A percentile compares a stretch with the other conserved stretches of the same genome.
phyloP scores from a whole-genome alignment of 2,113 vertebrate genomes.

The Dasyprocta punctata region DNA sequence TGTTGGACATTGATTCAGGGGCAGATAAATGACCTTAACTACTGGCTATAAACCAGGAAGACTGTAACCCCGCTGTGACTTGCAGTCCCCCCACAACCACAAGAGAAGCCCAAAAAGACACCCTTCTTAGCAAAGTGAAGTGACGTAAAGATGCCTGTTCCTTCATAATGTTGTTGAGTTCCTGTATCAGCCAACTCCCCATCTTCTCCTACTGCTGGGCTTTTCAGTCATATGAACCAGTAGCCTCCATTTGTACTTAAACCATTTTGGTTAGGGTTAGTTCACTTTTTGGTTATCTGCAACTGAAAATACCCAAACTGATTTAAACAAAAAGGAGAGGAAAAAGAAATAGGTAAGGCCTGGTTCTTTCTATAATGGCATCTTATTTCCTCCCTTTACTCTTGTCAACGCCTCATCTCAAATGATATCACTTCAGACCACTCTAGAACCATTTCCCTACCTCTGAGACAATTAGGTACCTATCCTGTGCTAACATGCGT shows the following conservation, averaged over 20 bases:
- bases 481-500: neutral
- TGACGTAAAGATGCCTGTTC: neutral
- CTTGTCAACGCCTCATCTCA: neutral
- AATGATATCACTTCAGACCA: neutral
- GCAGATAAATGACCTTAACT: constrained; percentile 8
- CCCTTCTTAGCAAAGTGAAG: neutral
- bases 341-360: neutral
- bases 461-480: neutral
- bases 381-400: neutral
- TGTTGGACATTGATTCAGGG: neutral
- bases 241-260: constrained; percentile 1
- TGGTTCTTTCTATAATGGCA: neutral
- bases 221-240: neutral
- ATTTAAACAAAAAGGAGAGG: neutral
- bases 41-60: constrained; percentile 21
- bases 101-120: neutral
- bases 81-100: neutral
- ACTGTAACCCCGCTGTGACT: neutral
- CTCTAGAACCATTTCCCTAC: neutral
- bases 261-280: neutral
- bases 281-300: neutral
- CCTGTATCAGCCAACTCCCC: neutral
- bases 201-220: neutral
- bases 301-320: neutral
- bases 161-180: constrained; percentile 19